Conservation (phyloP, 2,888 invertebrate species). For the Graphium colonna region DNA sequence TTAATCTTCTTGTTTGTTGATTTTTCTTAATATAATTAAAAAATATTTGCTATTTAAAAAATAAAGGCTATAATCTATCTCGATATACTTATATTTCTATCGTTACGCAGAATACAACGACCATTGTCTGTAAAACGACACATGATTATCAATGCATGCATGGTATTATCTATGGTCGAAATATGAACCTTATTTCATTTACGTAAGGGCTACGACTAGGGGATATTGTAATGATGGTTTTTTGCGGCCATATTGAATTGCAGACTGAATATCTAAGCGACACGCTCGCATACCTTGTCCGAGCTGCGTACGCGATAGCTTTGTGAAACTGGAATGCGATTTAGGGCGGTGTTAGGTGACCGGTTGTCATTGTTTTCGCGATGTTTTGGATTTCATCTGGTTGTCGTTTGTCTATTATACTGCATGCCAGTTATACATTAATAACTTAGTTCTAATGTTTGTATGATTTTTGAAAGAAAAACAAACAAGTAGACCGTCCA, state of each 20-base stretch:
- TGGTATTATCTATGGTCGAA: slow-evolving; percentile 31
- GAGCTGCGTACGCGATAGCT: slow-evolving; percentile 47
- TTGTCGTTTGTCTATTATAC: neutral
- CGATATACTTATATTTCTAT: slow-evolving; percentile 21
- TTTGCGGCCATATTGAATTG: slow-evolving; percentile 36
- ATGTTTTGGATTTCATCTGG: slow-evolving; percentile 1
- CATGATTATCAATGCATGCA: slow-evolving; percentile 34
- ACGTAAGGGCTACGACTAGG: slow-evolving; percentile 32
- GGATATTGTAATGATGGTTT: slow-evolving; percentile 22
- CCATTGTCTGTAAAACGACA: slow-evolving; percentile 55
- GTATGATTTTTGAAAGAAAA: too few relatives aligned
- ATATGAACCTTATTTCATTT: slow-evolving; percentile 36
- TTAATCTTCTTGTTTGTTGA: too few relatives aligned
- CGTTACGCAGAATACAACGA: slow-evolving; percentile 51
- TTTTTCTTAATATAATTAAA: too few relatives aligned
- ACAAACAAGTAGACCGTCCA: too few relatives aligned
- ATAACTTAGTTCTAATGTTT: too few relatives aligned
- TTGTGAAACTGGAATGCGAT: slow-evolving; percentile 50
- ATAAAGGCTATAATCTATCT: slow-evolving; percentile 1
- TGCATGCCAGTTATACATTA: too few relatives aligned
- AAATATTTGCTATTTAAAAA: too few relatives aligned
- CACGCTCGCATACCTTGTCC: slow-evolving; percentile 52
- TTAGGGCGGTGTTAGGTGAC: slow-evolving; percentile 32
- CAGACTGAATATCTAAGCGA: slow-evolving; percentile 56
- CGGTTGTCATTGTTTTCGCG: slow-evolving; percentile 19